These are phyloP conservation scores for Chaetorhynchus papuensis DNA, from an alignment of 2,113 vertebrate genomes.

Conservation along the genomic window DNA sequence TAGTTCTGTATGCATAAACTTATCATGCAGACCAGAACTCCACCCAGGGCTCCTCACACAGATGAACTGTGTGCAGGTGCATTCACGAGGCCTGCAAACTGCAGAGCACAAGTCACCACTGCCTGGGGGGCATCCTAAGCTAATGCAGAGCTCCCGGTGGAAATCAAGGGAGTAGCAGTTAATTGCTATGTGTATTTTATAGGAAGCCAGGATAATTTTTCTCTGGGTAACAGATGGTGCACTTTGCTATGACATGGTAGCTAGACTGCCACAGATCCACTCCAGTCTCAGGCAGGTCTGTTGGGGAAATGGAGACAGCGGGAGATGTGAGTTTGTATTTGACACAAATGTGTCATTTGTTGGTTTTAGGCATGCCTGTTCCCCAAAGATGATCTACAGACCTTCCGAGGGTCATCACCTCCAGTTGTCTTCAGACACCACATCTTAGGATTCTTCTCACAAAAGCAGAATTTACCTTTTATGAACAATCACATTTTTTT, in stretches of 20 bases:
- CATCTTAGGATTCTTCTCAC: not conserved
- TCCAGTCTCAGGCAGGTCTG: not conserved
- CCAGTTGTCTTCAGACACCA: not conserved
- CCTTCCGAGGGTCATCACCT: not conserved
- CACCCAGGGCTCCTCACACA: not conserved
- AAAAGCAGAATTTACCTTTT: not conserved
- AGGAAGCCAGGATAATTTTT: not conserved
- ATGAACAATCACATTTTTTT: not conserved
- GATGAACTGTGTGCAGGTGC: not conserved
- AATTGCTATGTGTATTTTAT: not conserved
- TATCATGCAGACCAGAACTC: not conserved
- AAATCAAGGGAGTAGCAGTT: slow-evolving; percentile 22
- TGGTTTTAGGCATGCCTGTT: not conserved
- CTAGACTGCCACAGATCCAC: not conserved
- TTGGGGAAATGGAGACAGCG: not conserved
- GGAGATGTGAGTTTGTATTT: not conserved
- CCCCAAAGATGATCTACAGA: not conserved
- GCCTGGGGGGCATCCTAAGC: not conserved
- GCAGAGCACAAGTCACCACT: not conserved
- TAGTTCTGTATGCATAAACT: not conserved
- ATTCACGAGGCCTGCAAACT: not conserved
- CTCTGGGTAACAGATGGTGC: not conserved
- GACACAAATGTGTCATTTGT: not conserved
- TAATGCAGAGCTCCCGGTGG: not conserved
- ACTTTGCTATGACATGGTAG: not conserved